phyloP scores from a whole-genome alignment of 2,888 invertebrate species.

The Idaea aversata region DNA sequence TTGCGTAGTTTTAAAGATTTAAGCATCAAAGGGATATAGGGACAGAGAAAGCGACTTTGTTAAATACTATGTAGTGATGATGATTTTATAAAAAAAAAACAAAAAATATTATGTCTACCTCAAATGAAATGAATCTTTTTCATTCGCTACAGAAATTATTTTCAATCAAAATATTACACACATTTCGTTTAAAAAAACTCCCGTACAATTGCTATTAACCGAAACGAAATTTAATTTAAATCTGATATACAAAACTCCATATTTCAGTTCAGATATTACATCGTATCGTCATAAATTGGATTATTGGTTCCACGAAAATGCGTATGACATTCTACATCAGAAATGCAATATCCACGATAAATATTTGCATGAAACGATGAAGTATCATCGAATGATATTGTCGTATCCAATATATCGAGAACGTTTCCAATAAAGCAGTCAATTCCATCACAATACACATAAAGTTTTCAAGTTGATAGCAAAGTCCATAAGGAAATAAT shows the following conservation, averaged over 20 bases:
- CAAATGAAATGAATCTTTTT: no score
- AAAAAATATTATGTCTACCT: no score
- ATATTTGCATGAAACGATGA: constrained; percentile 30
- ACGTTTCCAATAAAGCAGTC: constrained; percentile 42
- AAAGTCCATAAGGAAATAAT: constrained; percentile 63
- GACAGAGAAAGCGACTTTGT: no score
- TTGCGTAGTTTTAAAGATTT: no score
- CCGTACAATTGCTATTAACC: constrained; percentile 14
- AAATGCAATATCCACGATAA: constrained; percentile 34
- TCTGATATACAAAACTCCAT: constrained; percentile 24
- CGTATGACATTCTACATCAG: constrained; percentile 30
- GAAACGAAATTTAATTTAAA: constrained; percentile 28
- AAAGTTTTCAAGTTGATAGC: constrained; percentile 48
- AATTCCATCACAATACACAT: constrained; percentile 41
- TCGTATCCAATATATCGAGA: constrained; percentile 19
- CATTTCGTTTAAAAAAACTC: neutral
- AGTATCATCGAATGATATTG: constrained; percentile 27
- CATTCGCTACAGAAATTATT: neutral
- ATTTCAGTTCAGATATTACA: constrained; percentile 32
- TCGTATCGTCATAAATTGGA: constrained; percentile 32
- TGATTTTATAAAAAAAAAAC: no score
- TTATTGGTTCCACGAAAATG: constrained; percentile 33
- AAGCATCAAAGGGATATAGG: no score
- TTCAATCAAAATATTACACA: neutral
- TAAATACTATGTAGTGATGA: no score